phyloP scores from a whole-genome alignment of 2,113 vertebrate genomes.

The Myrmophylax atrothorax region DNA sequence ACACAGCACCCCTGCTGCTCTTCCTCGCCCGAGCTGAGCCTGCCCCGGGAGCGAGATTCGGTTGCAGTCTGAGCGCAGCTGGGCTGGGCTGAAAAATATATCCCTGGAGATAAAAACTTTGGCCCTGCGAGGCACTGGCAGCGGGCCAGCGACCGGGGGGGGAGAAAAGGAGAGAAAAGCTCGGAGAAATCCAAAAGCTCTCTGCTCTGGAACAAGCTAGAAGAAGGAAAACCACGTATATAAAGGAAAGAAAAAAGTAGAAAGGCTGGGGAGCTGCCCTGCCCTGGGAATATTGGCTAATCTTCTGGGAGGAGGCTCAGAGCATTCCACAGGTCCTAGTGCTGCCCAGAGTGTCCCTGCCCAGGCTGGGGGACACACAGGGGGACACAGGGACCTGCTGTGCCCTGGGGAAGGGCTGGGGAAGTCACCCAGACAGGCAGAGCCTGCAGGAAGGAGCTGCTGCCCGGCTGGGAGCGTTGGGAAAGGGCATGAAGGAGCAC shows the following conservation, averaged over 20 bases:
- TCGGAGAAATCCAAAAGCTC: not conserved
- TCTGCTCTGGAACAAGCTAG: not conserved
- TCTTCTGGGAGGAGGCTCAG: slow-evolving; percentile 46
- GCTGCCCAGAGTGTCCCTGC: not conserved
- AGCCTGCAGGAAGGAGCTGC: rapidly evolving
- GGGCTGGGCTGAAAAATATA: not conserved
- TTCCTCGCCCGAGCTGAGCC: not conserved
- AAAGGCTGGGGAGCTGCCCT: slow-evolving; percentile 11
- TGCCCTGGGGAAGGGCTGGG: not conserved
- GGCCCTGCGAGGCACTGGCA: not conserved
- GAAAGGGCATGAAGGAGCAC: rapidly evolving
- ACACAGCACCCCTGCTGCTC: not conserved
- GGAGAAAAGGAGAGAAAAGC: not conserved
- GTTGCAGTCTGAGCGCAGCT: not conserved
- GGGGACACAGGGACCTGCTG: rapidly evolving
- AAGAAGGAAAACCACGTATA: not conserved
- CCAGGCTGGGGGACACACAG: not conserved
- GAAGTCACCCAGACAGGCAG: rapidly evolving
- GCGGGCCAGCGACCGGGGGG: not conserved
- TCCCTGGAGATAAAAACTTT: slow-evolving; percentile 14
- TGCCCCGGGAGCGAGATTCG: not conserved
- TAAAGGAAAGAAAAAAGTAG: not conserved
- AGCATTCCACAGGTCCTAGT: not conserved
- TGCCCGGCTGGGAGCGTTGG: rapidly evolving
- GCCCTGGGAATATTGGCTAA: slow-evolving; percentile 49